Evolutionary conservation across 2,797 vertebrate species (phyloP).

Genomic region (Poecile montanus): DNA sequence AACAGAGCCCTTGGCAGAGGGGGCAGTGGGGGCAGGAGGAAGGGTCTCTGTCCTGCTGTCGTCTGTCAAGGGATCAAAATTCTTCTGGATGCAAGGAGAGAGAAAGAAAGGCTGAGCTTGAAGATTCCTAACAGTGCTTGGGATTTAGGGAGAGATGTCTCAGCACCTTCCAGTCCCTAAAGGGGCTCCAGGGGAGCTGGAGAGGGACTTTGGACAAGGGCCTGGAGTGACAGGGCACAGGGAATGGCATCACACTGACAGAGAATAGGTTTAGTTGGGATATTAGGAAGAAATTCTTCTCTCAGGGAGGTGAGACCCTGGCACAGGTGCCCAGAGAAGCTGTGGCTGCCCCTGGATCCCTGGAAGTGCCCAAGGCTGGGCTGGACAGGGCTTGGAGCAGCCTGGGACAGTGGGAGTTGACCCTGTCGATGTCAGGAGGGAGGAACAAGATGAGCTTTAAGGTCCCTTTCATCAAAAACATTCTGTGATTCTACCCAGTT

Average conservation of each 20-base stretch:
- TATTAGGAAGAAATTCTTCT: neutral
- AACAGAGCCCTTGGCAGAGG: neutral
- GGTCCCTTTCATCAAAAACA: neutral
- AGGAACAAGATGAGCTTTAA: accelerated
- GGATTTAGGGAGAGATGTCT: neutral
- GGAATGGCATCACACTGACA: neutral
- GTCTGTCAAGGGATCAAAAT: neutral
- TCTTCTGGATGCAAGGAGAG: neutral
- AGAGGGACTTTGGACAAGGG: neutral
- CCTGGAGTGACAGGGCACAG: neutral
- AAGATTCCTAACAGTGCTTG: neutral
- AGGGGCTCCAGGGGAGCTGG: neutral
- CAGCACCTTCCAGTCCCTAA: neutral
- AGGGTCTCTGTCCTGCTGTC: neutral
- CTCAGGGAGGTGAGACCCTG: accelerated
- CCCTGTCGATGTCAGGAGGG: neutral
- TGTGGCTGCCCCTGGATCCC: neutral
- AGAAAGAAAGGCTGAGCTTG: neutral
- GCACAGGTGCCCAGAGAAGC: neutral
- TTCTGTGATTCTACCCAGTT: neutral
- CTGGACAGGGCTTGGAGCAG: accelerated
- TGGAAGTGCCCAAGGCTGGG: neutral
- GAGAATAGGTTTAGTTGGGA: neutral
- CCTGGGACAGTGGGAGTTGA: neutral
- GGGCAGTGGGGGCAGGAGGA: neutral